These are phyloP conservation scores for Pterocles gutturalis DNA, from an alignment of 2,113 vertebrate species.

Conservation along the genomic window DNA sequence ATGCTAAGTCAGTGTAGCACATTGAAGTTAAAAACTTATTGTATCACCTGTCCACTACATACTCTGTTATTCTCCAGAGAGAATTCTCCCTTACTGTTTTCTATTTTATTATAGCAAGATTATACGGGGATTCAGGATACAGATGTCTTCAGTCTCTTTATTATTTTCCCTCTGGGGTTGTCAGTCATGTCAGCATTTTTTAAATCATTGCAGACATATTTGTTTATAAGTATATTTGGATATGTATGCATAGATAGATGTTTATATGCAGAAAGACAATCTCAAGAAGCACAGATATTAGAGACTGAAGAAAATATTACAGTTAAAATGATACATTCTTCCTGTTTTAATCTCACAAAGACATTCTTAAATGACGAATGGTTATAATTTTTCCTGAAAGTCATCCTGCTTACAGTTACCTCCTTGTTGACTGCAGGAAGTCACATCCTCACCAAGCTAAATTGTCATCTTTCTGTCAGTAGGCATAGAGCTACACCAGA, in stretches of 20 bases:
- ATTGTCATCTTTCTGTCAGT: neutral
- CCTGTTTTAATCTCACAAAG: conserved; percentile 20
- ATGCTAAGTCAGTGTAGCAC: neutral
- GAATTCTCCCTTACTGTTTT: conserved; percentile 10
- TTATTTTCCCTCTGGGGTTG: conserved; percentile 45
- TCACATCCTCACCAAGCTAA: conserved; percentile 16
- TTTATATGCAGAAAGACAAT: neutral
- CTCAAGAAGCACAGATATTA: neutral
- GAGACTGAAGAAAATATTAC: neutral
- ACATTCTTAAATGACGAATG: conserved; percentile 13
- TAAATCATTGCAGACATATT: conserved; percentile 10
- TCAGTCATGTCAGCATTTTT: conserved; percentile 25
- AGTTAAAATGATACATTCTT: conserved; percentile 22
- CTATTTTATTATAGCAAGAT: conserved; percentile 30
- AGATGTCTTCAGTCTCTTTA: neutral
- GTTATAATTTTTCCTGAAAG: conserved; percentile 19
- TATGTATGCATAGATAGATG: neutral
- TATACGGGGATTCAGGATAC: neutral
- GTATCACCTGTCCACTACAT: neutral
- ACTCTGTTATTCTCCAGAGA: neutral
- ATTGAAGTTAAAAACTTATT: neutral
- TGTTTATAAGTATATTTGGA: conserved; percentile 20
- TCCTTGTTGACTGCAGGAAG: conserved; percentile 27
- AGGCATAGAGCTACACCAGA: neutral
- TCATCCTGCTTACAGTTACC: neutral